These are phyloP conservation scores for Aradophagus sp. DNA, from an alignment of 1,140 invertebrate species.

Conservation along the genomic window DNA sequence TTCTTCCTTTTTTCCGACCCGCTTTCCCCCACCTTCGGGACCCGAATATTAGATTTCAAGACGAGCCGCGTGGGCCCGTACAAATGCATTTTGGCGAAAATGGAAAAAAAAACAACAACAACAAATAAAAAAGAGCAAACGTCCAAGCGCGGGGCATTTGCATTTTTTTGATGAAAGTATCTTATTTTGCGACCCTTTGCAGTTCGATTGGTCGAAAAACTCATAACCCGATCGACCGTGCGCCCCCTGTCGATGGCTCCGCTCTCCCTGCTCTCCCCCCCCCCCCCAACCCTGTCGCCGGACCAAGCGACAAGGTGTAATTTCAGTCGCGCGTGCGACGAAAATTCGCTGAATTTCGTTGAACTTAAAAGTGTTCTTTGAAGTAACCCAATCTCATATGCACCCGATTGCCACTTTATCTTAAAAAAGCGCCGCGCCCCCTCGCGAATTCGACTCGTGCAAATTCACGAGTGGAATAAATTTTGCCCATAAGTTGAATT, in stretches of 20 bases:
- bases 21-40: not conserved
- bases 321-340: conserved; percentile 10
- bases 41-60: conserved; percentile 35
- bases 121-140: too few relatives aligned
- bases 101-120: not conserved
- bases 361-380: conserved; percentile 51
- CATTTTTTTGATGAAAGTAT: conserved; percentile 21
- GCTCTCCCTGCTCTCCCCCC: not conserved
- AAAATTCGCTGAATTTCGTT: conserved; percentile 40
- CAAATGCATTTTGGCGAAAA: conserved; percentile 18
- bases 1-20: conserved; percentile 16
- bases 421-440: conserved; percentile 41
- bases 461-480: conserved; percentile 53
- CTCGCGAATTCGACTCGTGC: conserved; percentile 45
- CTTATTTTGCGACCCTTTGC: conserved; percentile 9
- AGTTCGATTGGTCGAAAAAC: conserved; percentile 17
- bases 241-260: conserved; percentile 2
- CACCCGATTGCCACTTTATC: conserved; percentile 51
- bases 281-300: not conserved
- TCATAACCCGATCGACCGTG: conserved; percentile 32
- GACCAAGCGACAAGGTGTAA: conserved; percentile 25
- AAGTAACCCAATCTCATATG: conserved; percentile 46
- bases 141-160: conserved; percentile 2
- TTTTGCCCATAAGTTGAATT: conserved; percentile 44
- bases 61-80: conserved; percentile 21